Conservation (phyloP, 1,140 invertebrate species). For the Pseudomyrmex cubaensis region DNA sequence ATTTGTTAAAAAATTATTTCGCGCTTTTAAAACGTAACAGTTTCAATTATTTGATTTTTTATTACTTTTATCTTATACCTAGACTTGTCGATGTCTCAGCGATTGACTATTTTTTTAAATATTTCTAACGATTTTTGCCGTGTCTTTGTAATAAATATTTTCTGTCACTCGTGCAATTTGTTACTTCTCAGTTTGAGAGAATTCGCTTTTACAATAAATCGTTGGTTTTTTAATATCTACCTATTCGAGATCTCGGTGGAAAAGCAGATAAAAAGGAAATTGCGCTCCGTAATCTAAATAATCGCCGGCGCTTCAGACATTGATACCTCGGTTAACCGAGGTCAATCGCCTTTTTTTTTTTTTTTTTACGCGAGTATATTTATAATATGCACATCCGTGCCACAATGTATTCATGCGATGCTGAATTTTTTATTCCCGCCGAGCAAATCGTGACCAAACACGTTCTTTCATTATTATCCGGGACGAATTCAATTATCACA, state of each 20-base stretch:
- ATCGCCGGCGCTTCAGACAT: conserved; percentile 7
- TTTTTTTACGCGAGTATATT: neutral
- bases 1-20: too few species aligned
- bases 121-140: too few species aligned
- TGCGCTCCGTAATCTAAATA: conserved; percentile 24
- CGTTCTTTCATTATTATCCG: conserved; percentile 27
- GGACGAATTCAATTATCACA: neutral
- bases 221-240: neutral
- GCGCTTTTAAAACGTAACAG: too few species aligned
- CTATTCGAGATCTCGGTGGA: neutral
- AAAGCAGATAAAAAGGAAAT: neutral
- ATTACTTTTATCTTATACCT: too few species aligned
- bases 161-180: too few species aligned
- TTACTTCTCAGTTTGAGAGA: too few species aligned
- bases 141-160: too few species aligned
- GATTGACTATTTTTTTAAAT: too few species aligned
- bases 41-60: too few species aligned
- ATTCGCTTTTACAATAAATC: too few species aligned
- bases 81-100: too few species aligned
- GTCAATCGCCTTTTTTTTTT: conserved; percentile 37
- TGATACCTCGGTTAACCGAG: conserved; percentile 28
- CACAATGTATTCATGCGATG: neutral
- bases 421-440: neutral
- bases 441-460: neutral
- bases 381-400: conserved; percentile 25